Conservation (phyloP, 2,113 vertebrate species). For the Falcunculus frontatus region DNA sequence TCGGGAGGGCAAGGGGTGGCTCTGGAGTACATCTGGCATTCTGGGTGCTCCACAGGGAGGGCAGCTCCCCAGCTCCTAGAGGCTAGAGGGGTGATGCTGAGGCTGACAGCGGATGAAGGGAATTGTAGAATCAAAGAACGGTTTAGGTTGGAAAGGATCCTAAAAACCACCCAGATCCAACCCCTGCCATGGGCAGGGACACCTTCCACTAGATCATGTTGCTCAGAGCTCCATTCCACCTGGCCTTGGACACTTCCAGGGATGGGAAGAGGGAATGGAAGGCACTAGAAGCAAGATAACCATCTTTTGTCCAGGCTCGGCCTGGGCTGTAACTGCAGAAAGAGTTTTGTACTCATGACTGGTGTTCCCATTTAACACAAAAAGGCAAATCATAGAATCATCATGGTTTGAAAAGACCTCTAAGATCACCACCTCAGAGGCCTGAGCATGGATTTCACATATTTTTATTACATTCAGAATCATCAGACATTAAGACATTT, state of each 20-base stretch:
- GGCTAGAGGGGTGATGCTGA: not conserved
- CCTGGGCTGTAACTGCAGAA: not conserved
- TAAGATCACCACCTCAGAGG: not conserved
- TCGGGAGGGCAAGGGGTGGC: rapidly evolving
- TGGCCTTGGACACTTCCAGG: not conserved
- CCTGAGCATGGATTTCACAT: not conserved
- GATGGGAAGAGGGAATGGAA: not conserved
- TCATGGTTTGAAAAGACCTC: not conserved
- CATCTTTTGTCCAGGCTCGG: not conserved
- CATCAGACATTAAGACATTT: not conserved
- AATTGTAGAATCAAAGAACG: not conserved
- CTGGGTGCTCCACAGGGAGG: not conserved
- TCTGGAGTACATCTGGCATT: not conserved
- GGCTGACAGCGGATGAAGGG: not conserved
- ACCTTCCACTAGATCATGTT: not conserved
- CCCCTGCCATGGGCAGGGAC: not conserved
- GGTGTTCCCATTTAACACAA: rapidly evolving
- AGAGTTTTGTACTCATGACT: no score
- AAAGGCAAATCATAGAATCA: not conserved
- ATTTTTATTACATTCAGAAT: not conserved
- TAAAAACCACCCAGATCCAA: not conserved
- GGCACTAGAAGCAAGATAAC: rapidly evolving
- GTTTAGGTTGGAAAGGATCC: not conserved
- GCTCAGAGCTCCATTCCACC: not conserved
- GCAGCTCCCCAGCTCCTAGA: not conserved